Base-by-base conservation (phyloP, 23 tunicate species). In the Diplosoma virens region DNA sequence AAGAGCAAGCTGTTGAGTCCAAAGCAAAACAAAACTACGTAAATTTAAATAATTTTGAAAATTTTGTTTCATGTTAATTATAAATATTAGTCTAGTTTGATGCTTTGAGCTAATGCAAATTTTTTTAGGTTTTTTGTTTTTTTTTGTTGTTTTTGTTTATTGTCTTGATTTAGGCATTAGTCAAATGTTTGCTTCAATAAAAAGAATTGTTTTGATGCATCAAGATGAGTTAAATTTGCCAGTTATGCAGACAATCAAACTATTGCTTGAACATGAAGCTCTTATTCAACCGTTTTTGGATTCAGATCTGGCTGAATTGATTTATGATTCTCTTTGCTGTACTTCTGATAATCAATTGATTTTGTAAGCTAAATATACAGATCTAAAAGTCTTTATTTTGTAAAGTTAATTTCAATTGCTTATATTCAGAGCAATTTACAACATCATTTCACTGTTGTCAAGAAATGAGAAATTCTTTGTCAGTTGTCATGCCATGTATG, bases 401-500 rank as follows among this genome's bases (percentile, higher is more conserved):
- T 58, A 58, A n/a, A 6, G 17, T 58, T 24, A 17, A 41, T 41
- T 41, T 41, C 50, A 9, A 7, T 55, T 24, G 17, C 22, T 55
- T 25, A 9, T 55, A 34, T 48, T 2, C 25, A 72, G 78, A 25
- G 23, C 78, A 5, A 22, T 25, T 11, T 72, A 24, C 28, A 61
- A 47, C 24, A 47, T 60, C 25, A 4, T 72, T 4, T n/a, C 48
- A 6, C 14, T 23, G 14, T 16, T 72, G 60, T 22, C 78, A 9
- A 20, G 48, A 21, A 34, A 50, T 29, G 78, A 72, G 30, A 61
- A 72, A 48, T 72, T 72, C 27, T 72, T 72, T 34, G 3, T 50
- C n/a, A 48, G 78, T 72, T 72, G 78, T 22, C 78, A 72, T 50
- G 78, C 78, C 3, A 48, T 48, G 60, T 72, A 72, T 29, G 78